Evolutionary conservation across 1,140 invertebrate genomes (phyloP), one percentile per base, ranked within the genome.

Genomic region (Pissodes strobi): DNA sequence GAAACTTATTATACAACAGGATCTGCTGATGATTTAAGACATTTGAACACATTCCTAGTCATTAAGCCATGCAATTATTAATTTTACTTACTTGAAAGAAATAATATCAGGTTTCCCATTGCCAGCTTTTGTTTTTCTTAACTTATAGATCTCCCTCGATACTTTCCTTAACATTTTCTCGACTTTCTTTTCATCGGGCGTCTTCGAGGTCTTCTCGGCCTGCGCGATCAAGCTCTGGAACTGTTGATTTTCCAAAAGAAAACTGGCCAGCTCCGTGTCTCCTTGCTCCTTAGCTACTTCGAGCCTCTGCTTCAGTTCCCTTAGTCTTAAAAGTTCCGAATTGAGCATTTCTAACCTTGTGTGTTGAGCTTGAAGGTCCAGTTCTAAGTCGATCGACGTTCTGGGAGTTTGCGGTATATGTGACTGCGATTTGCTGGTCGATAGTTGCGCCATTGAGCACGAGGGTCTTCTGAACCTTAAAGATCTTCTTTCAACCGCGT

Each of bases 61-160:
- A n/a, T n/a, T n/a, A n/a, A n/a, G n/a, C n/a, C n/a, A n/a, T n/a
- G n/a, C n/a, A n/a, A n/a, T n/a, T n/a, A n/a, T n/a, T n/a, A n/a
- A n/a, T n/a, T n/a, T n/a, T n/a, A 88, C 90, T 86, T 80, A 97
- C 94, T 93, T 95, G 80, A 97, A 97, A 17, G 92, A 93, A 69
- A 93, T 89, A 59, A 95, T 83, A 78, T 96, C 94, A 0, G 93
- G 93, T 76, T 93, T 91, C 55, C 92, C 89, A 68, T 91, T 90
- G n/a, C 91, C 90, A 68, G 90, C 90, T 71, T 92, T 89, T 22
- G 89, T 93, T 78, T 92, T 91, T 57, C 93, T 80, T 41, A 97
- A 79, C 68, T 93, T 91, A 76, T 96, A 94, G 62, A 97, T 92
- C 79, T 95, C 92, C 71, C 91, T 86, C 48, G 90, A 92, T 2